These are phyloP conservation scores for Pseudochaenichthys georgianus DNA, from an alignment of 2,797 vertebrate genomes.

Conservation along the genomic window DNA sequence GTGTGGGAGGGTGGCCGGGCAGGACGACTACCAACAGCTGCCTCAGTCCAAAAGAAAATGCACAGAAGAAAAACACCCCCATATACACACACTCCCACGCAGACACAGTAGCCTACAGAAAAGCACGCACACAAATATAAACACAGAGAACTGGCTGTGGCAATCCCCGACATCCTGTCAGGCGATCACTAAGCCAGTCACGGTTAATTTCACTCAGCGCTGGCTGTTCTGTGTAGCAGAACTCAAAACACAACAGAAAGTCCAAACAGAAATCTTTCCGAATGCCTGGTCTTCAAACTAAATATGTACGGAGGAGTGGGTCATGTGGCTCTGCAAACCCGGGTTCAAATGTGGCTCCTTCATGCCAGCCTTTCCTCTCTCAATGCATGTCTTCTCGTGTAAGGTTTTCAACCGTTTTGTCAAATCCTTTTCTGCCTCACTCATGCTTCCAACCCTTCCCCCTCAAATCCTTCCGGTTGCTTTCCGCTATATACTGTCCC, in stretches of 20 bases:
- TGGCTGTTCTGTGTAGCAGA: conserved; percentile 33
- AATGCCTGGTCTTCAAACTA: conserved; percentile 13
- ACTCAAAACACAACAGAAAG: conserved; percentile 15
- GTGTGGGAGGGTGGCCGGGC: conserved; percentile 76
- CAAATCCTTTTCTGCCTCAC: conserved; percentile 1
- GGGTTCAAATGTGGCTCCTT: background rate
- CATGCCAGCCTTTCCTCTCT: conserved; percentile 5
- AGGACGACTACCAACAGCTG: conserved; percentile 83
- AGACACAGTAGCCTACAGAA: conserved; percentile 64
- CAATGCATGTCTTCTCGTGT: conserved; percentile 1
- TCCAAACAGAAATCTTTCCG: conserved; percentile 24
- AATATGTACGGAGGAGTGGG: conserved; percentile 5
- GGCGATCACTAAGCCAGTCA: conserved; percentile 55
- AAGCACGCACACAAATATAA: conserved; percentile 22
- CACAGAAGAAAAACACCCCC: conserved; percentile 36
- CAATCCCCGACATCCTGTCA: conserved; percentile 75
- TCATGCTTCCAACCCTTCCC: conserved; percentile 10
- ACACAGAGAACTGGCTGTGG: conserved; percentile 54
- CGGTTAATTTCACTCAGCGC: conserved; percentile 48
- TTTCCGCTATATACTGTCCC: conserved; percentile 35
- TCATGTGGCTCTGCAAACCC: background rate
- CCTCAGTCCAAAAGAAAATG: conserved; percentile 71
- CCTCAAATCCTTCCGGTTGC: conserved; percentile 39
- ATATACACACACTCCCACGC: conserved; percentile 53
- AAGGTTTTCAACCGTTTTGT: conserved; percentile 7